A percentile compares a stretch with the other conserved stretches of the same genome.
Conservation (phyloP, 2,888 invertebrate species). For the Hemithea aestivaria region DNA sequence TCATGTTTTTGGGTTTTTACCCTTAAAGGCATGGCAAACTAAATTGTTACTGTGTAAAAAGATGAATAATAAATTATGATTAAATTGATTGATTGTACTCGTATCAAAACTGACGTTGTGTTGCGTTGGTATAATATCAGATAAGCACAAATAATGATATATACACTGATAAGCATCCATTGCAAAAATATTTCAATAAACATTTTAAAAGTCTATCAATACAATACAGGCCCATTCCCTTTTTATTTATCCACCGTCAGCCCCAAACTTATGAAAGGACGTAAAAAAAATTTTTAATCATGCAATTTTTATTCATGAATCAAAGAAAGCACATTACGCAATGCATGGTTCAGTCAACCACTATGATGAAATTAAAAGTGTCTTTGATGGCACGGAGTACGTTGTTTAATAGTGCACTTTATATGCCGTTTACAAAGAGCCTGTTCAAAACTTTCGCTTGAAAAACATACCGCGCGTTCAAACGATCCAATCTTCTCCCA, state of each 20-base stretch:
- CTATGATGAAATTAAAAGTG: slow-evolving; percentile 35
- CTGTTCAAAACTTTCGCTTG: slow-evolving; percentile 54
- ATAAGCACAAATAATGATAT: too few species aligned
- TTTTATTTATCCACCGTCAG: background rate
- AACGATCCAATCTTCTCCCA: slow-evolving; percentile 46
- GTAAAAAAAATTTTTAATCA: slow-evolving; percentile 32
- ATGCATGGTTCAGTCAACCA: slow-evolving; percentile 20
- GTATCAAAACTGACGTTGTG: too few species aligned
- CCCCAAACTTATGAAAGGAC: slow-evolving; percentile 29
- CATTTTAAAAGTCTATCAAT: too few species aligned
- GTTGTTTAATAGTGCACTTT: slow-evolving; percentile 56
- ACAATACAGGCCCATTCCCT: too few species aligned
- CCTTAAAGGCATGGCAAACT: too few species aligned
- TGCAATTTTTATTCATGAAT: slow-evolving; percentile 40
- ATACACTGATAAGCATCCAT: too few species aligned
- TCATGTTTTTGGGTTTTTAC: too few species aligned
- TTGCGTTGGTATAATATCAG: too few species aligned
- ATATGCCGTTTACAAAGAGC: slow-evolving; percentile 51
- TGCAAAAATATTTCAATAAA: too few species aligned
- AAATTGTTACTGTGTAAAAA: too few species aligned
- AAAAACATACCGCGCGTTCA: slow-evolving; percentile 35
- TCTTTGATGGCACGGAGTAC: slow-evolving; percentile 27
- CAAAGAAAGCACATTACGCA: slow-evolving; percentile 43
- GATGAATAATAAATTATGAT: too few species aligned
- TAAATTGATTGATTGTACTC: too few species aligned